Evolutionary conservation across 1,140 invertebrate species (phyloP).

Genomic region (Oryctes rhinoceros): DNA sequence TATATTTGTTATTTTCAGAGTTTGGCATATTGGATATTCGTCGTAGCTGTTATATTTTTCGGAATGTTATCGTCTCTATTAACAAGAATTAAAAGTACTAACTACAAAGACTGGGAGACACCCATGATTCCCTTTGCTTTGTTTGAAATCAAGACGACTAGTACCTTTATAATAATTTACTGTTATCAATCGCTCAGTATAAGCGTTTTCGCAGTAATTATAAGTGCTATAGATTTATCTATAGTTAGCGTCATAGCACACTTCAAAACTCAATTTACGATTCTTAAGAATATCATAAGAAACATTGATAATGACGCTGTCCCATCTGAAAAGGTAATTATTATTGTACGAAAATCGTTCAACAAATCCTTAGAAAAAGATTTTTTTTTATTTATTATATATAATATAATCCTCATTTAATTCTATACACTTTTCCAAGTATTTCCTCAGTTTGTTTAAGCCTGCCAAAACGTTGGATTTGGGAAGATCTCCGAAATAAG

Average conservation of each 20-base stretch:
- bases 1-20: neutral
- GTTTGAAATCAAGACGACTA: constrained; percentile 18
- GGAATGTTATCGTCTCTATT: neutral
- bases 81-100: neutral
- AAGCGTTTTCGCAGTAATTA: neutral
- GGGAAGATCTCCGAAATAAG: no score
- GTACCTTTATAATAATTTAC: neutral
- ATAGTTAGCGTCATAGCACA: constrained; percentile 15
- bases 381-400: neutral
- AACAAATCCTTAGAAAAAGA: no score
- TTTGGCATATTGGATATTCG: neutral
- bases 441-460: no score
- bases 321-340: neutral
- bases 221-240: neutral
- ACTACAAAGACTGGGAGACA: neutral
- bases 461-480: no score
- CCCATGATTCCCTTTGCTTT: neutral
- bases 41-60: constrained; percentile 4
- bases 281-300: neutral
- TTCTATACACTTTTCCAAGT: no score
- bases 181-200: neutral
- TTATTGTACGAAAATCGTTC: neutral
- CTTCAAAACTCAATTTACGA: neutral
- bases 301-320: neutral
- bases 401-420: no score